Evolutionary conservation across 2,113 vertebrate genomes (phyloP), one percentile per base, ranked within the genome.

Genomic region (Thalassarche chlororhynchos): DNA sequence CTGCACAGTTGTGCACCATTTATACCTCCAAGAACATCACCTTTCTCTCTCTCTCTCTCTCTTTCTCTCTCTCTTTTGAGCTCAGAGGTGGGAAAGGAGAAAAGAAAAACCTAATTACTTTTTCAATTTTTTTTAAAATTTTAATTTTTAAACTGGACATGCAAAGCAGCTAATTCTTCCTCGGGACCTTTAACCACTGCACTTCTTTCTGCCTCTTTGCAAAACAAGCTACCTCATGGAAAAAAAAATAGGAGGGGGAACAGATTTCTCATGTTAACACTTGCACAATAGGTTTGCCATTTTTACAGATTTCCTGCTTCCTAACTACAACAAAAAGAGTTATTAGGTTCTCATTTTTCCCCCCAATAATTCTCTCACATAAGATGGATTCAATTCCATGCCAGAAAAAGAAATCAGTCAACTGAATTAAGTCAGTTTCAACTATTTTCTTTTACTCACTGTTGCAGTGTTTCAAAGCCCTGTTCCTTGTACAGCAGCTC

Each of bases 401-500:
- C 10, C 8, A 62, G 84, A 75, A 57, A 68, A 80, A 78, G 6
- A 77, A 86, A 82, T 24, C 26, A 17, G 24, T n/a, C 12, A 54
- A 83, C 23, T 84, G 42, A 86, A 84, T 94, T 58, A 84, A 93
- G 55, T 96, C 47, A 66, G 55, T 92, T 95, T 94, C 76, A 71
- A 82, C 66, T 83, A 51, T 90, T 96, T 93, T 85, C 42, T 94
- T 86, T 95, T 98, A 98, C 99, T 99, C 95, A 99, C 99, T 98
- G 98, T 96, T 99, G 98, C 84, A 99, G 87, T 24, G 99, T 99
- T 93, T 99, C 98, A 97, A 99, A 99, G 93, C 99, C 99, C 97
- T 99, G 98, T 77, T 99, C 99, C 94, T 99, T 99, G 95, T 99
- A 99, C 58, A 99, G 94, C 84, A 99, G 97, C 87, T 99, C 99